Conservation (phyloP, 2,113 vertebrate species). For the Piaya cayana region DNA sequence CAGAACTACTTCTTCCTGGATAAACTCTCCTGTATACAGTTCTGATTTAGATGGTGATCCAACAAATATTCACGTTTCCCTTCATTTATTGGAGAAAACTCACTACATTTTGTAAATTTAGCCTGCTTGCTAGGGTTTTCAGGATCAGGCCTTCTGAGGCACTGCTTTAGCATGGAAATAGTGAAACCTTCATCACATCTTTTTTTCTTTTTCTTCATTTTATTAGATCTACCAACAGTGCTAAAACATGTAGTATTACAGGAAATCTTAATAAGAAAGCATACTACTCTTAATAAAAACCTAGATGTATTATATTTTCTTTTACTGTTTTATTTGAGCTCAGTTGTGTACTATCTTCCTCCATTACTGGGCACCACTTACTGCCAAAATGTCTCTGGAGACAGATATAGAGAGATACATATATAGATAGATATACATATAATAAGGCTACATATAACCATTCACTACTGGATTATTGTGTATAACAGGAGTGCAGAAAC, state of each 20-base stretch:
- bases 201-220: neutral
- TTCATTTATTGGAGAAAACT: neutral
- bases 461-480: constrained; percentile 65
- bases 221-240: neutral
- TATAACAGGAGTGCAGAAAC: constrained; percentile 64
- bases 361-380: neutral
- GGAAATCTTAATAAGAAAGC: neutral
- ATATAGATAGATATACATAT: too few species aligned
- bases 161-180: neutral
- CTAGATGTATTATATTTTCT: neutral
- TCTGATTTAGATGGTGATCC: neutral
- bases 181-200: fast-evolving
- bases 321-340: neutral
- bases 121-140: neutral
- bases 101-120: neutral
- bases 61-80: neutral
- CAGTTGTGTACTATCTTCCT: neutral
- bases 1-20: neutral
- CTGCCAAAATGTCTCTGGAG: neutral
- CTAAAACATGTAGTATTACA: neutral
- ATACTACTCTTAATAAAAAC: neutral
- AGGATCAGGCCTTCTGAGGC: neutral
- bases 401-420: too few species aligned
- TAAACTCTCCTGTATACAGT: neutral
- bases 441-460: constrained; percentile 14